Percentiles rank a stretch among this genome's conserved stretches.
Conservation (phyloP, 2,113 vertebrate species). For the Hypanus sabinus region DNA sequence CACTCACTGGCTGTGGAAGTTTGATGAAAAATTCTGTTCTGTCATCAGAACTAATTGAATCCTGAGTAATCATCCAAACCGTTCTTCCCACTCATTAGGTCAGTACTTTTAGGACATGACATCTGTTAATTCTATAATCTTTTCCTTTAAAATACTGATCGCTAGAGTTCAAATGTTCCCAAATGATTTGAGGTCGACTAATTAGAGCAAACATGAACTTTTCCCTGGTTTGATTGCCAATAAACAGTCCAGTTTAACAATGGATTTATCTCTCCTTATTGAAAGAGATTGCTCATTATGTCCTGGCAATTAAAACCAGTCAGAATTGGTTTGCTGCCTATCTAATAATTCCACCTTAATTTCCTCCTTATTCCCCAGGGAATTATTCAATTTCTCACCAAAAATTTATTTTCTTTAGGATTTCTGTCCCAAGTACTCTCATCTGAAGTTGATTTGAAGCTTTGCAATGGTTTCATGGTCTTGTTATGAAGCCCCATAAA, state of each 20-base stretch:
- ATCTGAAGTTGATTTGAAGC: neutral
- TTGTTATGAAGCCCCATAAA: neutral
- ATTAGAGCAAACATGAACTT: neutral
- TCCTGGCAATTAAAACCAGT: neutral
- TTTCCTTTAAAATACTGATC: neutral
- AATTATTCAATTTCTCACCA: neutral
- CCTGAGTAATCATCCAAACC: neutral
- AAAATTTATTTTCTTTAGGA: neutral
- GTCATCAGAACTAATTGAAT: neutral
- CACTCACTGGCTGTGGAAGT: neutral
- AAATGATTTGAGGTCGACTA: neutral
- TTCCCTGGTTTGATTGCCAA: neutral
- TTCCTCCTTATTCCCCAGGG: neutral
- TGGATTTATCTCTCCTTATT: neutral
- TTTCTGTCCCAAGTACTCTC: neutral
- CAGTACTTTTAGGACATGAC: neutral
- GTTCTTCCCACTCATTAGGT: neutral
- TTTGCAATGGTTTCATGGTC: too few relatives aligned
- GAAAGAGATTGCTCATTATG: neutral
- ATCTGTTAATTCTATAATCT: neutral
- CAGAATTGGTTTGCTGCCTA: neutral
- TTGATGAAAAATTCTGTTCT: neutral
- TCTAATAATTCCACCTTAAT: slow-evolving; percentile 4
- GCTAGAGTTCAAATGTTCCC: neutral
- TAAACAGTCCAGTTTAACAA: neutral